Percentiles rank a stretch among this genome's conserved stretches.
Conservation (phyloP, 1,140 invertebrate genomes). For the Pachypeltis micranthus region DNA sequence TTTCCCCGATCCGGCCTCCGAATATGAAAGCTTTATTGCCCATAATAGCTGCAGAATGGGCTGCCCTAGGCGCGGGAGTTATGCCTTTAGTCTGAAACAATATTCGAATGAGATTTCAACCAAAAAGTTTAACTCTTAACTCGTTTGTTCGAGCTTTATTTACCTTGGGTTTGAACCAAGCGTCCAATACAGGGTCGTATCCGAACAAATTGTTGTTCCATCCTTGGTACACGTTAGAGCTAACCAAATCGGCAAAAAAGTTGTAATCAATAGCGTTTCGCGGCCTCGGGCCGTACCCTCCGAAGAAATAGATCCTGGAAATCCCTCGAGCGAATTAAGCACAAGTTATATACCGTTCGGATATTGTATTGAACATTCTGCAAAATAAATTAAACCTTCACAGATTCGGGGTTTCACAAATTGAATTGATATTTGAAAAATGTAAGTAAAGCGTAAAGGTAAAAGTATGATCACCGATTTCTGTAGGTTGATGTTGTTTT, state of each 20-base stretch:
- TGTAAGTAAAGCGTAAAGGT: too few species aligned
- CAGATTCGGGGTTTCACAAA: too few species aligned
- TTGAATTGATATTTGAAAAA: too few species aligned
- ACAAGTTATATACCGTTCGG: too few species aligned
- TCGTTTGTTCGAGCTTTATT: slow-evolving; percentile 21
- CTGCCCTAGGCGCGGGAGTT: slow-evolving; percentile 36
- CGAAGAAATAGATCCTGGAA: slow-evolving; percentile 37
- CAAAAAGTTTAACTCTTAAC: slow-evolving; percentile 33
- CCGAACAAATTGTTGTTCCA: slow-evolving; percentile 38
- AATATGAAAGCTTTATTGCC: slow-evolving; percentile 36
- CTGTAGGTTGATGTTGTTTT: too few species aligned
- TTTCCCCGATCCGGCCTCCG: slow-evolving; percentile 35
- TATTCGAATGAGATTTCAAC: slow-evolving; percentile 6
- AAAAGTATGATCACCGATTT: too few species aligned
- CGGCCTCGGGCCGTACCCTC: slow-evolving; percentile 35
- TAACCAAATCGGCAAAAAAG: slow-evolving; percentile 27
- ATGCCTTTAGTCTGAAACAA: slow-evolving; percentile 30
- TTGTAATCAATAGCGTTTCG: slow-evolving; percentile 23
- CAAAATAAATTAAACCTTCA: too few species aligned
- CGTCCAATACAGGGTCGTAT: slow-evolving; percentile 30
- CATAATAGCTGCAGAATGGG: slow-evolving; percentile 34
- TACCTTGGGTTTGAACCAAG: slow-evolving; percentile 12
- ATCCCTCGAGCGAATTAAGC: too few species aligned
- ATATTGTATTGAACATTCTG: too few species aligned
- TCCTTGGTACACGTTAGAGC: slow-evolving; percentile 24